Conservation (phyloP, 2,113 vertebrate genomes). For the Phalacrocorax pelagicus region DNA sequence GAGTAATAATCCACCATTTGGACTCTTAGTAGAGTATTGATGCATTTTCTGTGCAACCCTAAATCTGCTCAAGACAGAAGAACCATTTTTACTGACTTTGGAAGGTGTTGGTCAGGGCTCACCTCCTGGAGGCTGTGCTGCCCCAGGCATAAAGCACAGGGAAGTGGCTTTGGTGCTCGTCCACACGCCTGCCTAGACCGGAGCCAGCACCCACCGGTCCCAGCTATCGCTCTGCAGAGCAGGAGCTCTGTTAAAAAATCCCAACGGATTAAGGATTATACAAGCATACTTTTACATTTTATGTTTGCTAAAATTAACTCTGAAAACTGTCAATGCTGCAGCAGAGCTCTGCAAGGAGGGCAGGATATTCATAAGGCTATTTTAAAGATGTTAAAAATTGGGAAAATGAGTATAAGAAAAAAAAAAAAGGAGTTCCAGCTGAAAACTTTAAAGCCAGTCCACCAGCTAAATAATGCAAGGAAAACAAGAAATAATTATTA, state of each 20-base stretch:
- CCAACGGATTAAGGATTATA: neutral
- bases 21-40: neutral
- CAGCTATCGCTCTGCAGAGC: neutral
- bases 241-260: neutral
- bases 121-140: neutral
- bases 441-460: conserved; percentile 1
- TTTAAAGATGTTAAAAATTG: neutral
- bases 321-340: neutral
- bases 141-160: neutral
- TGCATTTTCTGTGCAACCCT: neutral
- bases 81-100: neutral
- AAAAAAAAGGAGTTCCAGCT: neutral
- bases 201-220: neutral
- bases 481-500: neutral
- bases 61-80: neutral
- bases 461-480: neutral
- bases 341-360: neutral
- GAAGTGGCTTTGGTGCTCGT: neutral
- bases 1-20: neutral
- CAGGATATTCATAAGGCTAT: neutral
- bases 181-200: neutral
- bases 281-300: neutral
- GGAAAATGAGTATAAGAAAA: neutral
- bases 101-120: neutral
- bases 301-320: conserved; percentile 6